phyloP scores from a whole-genome alignment of 2,888 invertebrate genomes.

The Emmelina monodactyla region DNA sequence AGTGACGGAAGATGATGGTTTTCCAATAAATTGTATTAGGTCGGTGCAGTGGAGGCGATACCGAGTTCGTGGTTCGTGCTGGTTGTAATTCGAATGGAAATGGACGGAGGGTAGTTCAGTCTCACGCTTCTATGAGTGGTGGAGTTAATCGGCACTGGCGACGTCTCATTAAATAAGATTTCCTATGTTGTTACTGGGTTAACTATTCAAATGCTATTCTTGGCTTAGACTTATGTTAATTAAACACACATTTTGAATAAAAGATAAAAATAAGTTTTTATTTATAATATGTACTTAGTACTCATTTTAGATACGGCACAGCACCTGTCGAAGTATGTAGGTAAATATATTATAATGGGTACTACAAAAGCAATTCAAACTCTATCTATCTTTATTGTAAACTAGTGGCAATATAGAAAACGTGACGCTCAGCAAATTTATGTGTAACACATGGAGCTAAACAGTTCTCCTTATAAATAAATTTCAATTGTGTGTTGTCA shows the following conservation, averaged over 20 bases:
- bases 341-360: no score
- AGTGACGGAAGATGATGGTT: not conserved
- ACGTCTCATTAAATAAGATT: constrained; percentile 40
- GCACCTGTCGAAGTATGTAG: no score
- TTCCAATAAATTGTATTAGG: constrained; percentile 1
- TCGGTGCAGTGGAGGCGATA: constrained; percentile 22
- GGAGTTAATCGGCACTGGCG: constrained; percentile 40
- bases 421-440: constrained; percentile 52
- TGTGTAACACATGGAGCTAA: constrained; percentile 44
- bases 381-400: no score
- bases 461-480: constrained; percentile 53
- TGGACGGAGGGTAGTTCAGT: constrained; percentile 43
- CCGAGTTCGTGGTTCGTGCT: constrained; percentile 48
- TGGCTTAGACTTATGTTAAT: no score
- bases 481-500: constrained; percentile 61
- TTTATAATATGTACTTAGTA: no score
- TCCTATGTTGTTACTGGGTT: constrained; percentile 19
- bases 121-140: constrained; percentile 51
- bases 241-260: no score
- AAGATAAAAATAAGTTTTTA: no score
- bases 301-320: no score
- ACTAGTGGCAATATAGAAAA: constrained; percentile 51
- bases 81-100: constrained; percentile 47
- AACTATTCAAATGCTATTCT: not conserved
- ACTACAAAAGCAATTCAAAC: no score